Evolutionary conservation across 2,113 vertebrate genomes (phyloP).

Genomic region (Xenus cinereus): DNA sequence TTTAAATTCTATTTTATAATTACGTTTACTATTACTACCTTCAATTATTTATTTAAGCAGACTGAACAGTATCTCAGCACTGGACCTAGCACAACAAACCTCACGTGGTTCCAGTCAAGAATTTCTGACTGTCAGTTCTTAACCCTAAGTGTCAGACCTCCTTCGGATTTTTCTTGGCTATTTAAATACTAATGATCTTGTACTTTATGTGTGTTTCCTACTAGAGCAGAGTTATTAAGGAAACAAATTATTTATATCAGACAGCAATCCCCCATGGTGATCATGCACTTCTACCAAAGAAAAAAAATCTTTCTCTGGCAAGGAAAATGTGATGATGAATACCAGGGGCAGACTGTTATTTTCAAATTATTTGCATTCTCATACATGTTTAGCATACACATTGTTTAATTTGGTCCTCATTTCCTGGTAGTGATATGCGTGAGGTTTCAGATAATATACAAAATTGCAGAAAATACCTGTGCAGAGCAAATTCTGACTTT

Average conservation of each 20-base stretch:
- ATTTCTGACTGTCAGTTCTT: background rate
- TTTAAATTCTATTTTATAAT: background rate
- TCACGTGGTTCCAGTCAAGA: background rate
- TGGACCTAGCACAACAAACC: background rate
- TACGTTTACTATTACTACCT: background rate
- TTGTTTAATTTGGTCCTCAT: background rate
- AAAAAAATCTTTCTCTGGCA: background rate
- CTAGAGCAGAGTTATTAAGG: background rate
- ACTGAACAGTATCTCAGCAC: background rate
- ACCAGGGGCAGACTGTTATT: background rate
- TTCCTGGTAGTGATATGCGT: background rate
- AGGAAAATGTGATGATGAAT: background rate
- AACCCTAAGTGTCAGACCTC: background rate
- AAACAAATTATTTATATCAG: background rate
- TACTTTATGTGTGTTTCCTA: background rate
- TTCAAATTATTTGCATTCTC: background rate
- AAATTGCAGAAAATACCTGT: background rate
- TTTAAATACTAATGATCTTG: background rate
- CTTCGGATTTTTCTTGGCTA: background rate
- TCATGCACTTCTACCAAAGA: background rate
- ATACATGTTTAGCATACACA: background rate
- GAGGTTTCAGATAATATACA: background rate
- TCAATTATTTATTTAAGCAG: background rate
- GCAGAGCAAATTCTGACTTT: background rate
- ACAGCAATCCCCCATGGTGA: rapidly evolving